A percentile compares a stretch with the other conserved stretches of the same genome.
Conservation (phyloP, 2,113 vertebrate species). For the Marmota monax region DNA sequence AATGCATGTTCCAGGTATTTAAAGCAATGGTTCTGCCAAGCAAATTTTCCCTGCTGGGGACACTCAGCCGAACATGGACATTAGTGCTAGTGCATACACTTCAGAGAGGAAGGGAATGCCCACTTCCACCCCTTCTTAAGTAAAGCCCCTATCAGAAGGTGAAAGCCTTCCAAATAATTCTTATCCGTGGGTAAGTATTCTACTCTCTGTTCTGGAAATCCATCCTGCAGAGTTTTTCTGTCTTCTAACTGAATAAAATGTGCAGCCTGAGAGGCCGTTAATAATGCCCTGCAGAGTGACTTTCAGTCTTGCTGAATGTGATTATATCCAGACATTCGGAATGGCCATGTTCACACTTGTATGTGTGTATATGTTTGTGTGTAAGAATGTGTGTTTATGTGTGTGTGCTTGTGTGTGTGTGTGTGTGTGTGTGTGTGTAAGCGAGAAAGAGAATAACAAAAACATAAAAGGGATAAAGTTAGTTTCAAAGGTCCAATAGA, state of each 20-base stretch:
- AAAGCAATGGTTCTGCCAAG: constrained; percentile 17
- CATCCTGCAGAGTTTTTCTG: constrained; percentile 70
- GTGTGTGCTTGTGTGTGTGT: rapidly evolving
- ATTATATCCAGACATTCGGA: constrained; percentile 38
- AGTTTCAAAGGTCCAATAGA: constrained; percentile 80
- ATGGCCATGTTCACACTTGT: neutral
- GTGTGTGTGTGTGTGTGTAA: neutral
- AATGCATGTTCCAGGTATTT: neutral
- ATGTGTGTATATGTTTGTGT: neutral
- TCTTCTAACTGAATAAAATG: constrained; percentile 74
- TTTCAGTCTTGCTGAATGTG: constrained; percentile 67
- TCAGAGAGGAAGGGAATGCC: neutral
- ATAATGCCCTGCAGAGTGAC: constrained; percentile 72
- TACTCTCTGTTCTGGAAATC: constrained; percentile 71
- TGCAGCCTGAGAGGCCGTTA: constrained; percentile 68
- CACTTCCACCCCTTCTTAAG: neutral
- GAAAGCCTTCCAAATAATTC: constrained; percentile 69
- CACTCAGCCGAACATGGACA: neutral
- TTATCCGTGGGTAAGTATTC: constrained; percentile 45
- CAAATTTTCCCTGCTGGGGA: constrained; percentile 52
- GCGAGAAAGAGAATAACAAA: constrained; percentile 53
- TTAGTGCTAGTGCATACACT: neutral
- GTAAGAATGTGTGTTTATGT: no score
- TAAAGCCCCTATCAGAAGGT: neutral
- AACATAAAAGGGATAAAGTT: constrained; percentile 80